These are phyloP conservation scores for Reticulitermes speratus DNA, from an alignment of 1,140 invertebrate species.

Conservation along the genomic window DNA sequence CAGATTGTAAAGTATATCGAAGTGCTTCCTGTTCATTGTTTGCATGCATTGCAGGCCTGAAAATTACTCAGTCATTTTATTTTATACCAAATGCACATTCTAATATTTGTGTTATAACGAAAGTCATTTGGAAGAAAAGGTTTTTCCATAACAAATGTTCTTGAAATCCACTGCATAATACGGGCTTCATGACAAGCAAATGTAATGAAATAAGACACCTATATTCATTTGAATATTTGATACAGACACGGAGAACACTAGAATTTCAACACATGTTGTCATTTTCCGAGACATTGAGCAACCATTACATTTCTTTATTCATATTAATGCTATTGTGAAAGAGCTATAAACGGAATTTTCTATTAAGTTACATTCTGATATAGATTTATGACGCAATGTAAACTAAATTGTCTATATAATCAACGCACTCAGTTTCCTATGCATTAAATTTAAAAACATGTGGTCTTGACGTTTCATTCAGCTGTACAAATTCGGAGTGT, in stretches of 20 bases:
- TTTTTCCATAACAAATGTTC: too few relatives aligned
- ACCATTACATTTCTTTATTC: background rate
- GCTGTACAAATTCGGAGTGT: too few relatives aligned
- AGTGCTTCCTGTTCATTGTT: too few relatives aligned
- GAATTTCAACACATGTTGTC: background rate
- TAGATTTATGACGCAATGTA: background rate
- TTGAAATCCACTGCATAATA: too few relatives aligned
- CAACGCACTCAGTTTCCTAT: background rate
- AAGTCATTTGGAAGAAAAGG: too few relatives aligned
- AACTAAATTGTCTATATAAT: background rate
- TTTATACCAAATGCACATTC: too few relatives aligned
- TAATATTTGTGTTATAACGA: too few relatives aligned
- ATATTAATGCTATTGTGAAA: background rate
- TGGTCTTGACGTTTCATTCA: background rate
- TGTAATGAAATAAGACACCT: background rate
- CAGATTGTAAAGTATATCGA: too few relatives aligned
- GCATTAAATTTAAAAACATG: background rate
- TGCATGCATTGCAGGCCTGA: too few relatives aligned
- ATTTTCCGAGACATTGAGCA: background rate
- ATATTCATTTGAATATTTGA: background rate
- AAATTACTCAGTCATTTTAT: too few relatives aligned
- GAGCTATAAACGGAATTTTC: background rate
- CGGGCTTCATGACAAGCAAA: background rate
- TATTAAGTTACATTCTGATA: background rate
- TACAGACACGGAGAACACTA: background rate